Base-by-base conservation (phyloP, 2,797 vertebrate genomes). In the Myotis daubentonii region DNA sequence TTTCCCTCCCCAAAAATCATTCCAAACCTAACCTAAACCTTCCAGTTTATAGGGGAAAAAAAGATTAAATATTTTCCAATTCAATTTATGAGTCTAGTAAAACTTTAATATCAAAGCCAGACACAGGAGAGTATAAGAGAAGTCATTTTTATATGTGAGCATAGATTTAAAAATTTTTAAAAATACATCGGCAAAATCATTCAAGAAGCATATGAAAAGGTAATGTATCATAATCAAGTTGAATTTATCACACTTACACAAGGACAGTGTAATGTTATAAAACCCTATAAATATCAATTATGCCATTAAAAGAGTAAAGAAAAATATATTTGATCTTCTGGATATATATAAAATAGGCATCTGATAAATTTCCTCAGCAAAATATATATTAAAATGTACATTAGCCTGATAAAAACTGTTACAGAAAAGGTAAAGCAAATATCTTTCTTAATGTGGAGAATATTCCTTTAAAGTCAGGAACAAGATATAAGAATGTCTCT, bases 101-200 rank as follows among this genome's bases (percentile, higher is more conserved):
- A 68, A 49, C 16, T 44, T 93, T 87, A 78, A 53, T 78, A 92
- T 85, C 55, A 85, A 90, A 93, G 15, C 28, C 68, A 94, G 49
- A 82, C 17, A 81, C 72, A 28, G n/a, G 12, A 74, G n/a, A 71
- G 36, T 47, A 68, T 49, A 76, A 51, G 11, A 65, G 10, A 84
- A 71, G 47, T 74, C 36, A 78, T 84, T 95, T 84, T 94, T 28
- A 78, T 62, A 74, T 38, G 8, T 76, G 33, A 72, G 33, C 23
- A 75, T 16, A 84, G 47, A 62, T 15, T 47, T 71, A 36, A 81
- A 92, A 62, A 22, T 44, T 94, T 82, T 55, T 22, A 86, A 91
- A 94, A 84, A 80, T 36, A 36, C 55, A 36, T 66, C 25, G 30
- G 41, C 41, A 72, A 87, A 95, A 79, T 30, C 55, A 68, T 88